Evolutionary conservation across 2,113 vertebrate genomes (phyloP).

Genomic region (Campylomormyrus tamandua): DNA sequence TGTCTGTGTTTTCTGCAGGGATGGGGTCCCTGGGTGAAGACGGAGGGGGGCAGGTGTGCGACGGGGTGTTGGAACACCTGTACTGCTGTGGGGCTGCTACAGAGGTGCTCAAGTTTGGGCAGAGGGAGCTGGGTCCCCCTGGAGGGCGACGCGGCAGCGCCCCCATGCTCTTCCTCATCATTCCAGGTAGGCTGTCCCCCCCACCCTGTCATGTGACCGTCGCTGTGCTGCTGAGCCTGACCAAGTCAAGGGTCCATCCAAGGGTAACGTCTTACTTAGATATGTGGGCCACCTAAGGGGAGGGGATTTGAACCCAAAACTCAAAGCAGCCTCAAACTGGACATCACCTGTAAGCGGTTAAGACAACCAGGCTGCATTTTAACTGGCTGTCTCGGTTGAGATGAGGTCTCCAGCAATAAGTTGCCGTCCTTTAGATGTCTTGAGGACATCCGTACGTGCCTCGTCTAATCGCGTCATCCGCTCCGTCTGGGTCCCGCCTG

Average conservation of each 20-base stretch:
- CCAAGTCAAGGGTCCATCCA: neutral
- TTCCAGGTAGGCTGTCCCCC: slow-evolving; percentile 58
- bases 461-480: neutral
- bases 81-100: slow-evolving; percentile 61
- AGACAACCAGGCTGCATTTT: neutral
- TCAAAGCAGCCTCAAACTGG: neutral
- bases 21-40: slow-evolving; percentile 39
- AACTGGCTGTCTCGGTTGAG: neutral
- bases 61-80: slow-evolving; percentile 44
- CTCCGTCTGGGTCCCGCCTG: neutral
- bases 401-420: neutral
- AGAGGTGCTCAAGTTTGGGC: slow-evolving; percentile 59
- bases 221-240: neutral
- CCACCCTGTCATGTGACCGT: neutral
- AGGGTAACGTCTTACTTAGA: neutral
- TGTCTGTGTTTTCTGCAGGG: slow-evolving; percentile 16
- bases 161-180: slow-evolving; percentile 54
- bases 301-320: neutral
- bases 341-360: neutral
- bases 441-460: neutral
- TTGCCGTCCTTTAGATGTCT: neutral
- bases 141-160: slow-evolving; percentile 12
- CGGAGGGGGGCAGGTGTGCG: slow-evolving; percentile 26
- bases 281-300: neutral
- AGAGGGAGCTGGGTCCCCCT: slow-evolving; percentile 33